Evolutionary conservation across 2,888 invertebrate species (phyloP).

Genomic region (Acutogordius australiensis): DNA sequence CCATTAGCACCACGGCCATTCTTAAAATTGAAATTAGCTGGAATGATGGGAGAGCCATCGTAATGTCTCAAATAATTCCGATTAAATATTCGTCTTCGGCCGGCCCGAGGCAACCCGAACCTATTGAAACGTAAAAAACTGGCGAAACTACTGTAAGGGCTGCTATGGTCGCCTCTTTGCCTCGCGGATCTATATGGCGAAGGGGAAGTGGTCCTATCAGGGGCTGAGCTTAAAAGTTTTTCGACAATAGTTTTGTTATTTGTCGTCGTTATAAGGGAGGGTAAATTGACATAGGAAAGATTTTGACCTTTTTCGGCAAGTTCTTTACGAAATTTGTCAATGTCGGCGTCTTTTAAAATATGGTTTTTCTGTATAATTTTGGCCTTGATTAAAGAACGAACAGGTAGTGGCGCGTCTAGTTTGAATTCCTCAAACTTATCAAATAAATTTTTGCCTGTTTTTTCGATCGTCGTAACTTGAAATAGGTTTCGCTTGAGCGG

Average conservation of each 20-base stretch:
- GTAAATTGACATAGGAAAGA: not conserved
- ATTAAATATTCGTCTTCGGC: not conserved
- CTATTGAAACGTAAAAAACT: conserved; percentile 6
- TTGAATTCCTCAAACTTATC: not conserved
- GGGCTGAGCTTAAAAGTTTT: not conserved
- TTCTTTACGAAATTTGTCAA: too few species aligned
- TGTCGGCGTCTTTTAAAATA: too few species aligned
- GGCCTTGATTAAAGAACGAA: not conserved
- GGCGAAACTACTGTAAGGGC: not conserved
- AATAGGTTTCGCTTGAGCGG: not conserved
- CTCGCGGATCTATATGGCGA: not conserved
- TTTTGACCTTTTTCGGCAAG: not conserved
- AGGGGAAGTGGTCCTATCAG: not conserved
- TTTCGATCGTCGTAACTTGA: not conserved
- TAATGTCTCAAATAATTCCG: not conserved
- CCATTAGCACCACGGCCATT: too few species aligned
- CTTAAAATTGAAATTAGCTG: not conserved
- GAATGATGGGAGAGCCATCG: not conserved
- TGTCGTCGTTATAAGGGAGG: not conserved
- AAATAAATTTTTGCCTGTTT: not conserved
- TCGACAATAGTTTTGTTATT: not conserved
- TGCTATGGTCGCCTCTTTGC: not conserved
- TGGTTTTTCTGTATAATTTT: not conserved
- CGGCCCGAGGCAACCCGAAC: not conserved
- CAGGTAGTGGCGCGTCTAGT: not conserved